Evolutionary conservation across 2,797 vertebrate genomes (phyloP).

Genomic region (Buceros bicornis): DNA sequence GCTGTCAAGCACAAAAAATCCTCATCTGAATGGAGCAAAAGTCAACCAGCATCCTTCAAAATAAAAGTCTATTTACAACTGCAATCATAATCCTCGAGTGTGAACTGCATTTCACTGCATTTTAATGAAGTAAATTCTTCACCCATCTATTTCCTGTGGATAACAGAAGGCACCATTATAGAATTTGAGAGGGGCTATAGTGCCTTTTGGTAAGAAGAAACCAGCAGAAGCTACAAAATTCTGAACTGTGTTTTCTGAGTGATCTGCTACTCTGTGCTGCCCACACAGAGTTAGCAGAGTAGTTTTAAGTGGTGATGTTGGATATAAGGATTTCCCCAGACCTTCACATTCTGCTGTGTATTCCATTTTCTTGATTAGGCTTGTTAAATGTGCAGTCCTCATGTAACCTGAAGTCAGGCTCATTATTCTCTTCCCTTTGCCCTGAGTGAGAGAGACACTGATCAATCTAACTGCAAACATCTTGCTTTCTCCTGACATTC

Average conservation of each 20-base stretch:
- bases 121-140: conserved; percentile 24
- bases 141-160: not conserved
- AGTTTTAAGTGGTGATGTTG: not conserved
- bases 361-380: not conserved
- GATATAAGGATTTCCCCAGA: not conserved
- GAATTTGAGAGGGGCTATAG: not conserved
- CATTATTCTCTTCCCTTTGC: not conserved
- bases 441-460: not conserved
- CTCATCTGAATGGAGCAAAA: not conserved
- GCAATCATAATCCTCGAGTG: not conserved
- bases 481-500: not conserved
- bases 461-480: not conserved
- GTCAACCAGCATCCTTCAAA: not conserved
- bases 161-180: not conserved
- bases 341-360: not conserved
- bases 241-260: not conserved
- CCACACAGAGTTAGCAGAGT: not conserved
- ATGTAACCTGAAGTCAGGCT: not conserved
- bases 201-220: not conserved
- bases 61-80: conserved; percentile 1
- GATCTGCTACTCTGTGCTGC: not conserved
- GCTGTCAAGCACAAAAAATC: not conserved
- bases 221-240: not conserved
- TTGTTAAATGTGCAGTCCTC: not conserved
- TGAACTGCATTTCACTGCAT: conserved; percentile 2